Evolutionary conservation across 2,888 invertebrate genomes (phyloP), one percentile per base, ranked within the genome.

Genomic region (Gibbula magus): DNA sequence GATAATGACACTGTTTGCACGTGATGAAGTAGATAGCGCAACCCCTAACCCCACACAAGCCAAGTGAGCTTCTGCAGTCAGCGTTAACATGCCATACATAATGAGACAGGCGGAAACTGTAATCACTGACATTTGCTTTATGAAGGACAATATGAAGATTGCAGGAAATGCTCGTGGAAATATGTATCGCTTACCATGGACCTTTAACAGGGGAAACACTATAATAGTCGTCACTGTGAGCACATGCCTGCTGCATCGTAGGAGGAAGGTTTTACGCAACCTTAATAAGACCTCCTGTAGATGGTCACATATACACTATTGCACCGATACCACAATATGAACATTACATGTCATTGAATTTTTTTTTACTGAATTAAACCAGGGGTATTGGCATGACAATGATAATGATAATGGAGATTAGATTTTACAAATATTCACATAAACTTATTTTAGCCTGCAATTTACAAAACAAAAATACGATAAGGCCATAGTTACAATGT

Each of bases 161-260:
- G 61, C 61, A 61, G 61, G 61, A 61, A 61, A 61, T 22, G 61
- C 61, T 61, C 29, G 61, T 61, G 61, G 61, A 61, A 61, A 61
- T 61, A 61, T 61, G 61, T 61, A 61, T 61, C 61, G 61, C 29
- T 61, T 61, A 61, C 61, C 25, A 29, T 61, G 29, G 61, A 61
- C 61, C 61, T 61, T 61, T 61, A 29, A 61, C 29, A 25, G 25
- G 61, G 61, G 61, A 61, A 61, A 61, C 61, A 22, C 25, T 61
- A 29, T 61, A 61, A 61, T 61, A 25, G 29, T 18, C 29, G 29
- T 61, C 16, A 29, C 25, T 29, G 25, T 10, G 4, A 22, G 25
- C 8, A 61, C 61, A 61, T 61, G 61, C 16, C 61, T 16, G 29
- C 10, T 16, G 25, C 13, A 61, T 10, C 61, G 25, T 0, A 25